phyloP scores from a whole-genome alignment of 1,140 invertebrate genomes.

The Teleopsis dalmanni region DNA sequence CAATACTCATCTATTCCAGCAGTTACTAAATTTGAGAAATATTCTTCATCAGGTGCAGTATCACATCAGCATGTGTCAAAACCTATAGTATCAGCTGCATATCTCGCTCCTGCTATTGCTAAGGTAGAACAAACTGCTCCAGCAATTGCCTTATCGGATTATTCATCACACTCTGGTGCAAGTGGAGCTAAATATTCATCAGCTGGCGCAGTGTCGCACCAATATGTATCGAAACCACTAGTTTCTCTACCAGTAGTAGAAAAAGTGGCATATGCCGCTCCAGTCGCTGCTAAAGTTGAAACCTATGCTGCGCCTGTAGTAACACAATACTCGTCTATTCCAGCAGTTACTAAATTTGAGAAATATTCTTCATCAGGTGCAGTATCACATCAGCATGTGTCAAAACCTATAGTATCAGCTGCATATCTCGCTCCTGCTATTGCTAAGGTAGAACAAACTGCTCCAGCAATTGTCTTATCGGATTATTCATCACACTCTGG shows the following conservation, averaged over 20 bases:
- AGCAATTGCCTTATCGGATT: not conserved
- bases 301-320: constrained; percentile 12
- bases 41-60: constrained; percentile 17
- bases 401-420: constrained; percentile 18
- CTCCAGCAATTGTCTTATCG: constrained; percentile 1
- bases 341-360: not conserved
- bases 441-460: constrained; percentile 6
- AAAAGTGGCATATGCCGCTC: not conserved
- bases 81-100: constrained; percentile 14
- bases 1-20: constrained; percentile 10
- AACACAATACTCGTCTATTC: not conserved
- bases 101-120: constrained; percentile 10
- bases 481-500: constrained; percentile 1
- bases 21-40: not conserved
- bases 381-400: constrained; percentile 31
- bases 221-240: constrained; percentile 27
- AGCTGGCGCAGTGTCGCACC: constrained; percentile 22
- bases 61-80: constrained; percentile 34
- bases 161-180: constrained; percentile 1
- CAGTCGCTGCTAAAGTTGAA: constrained; percentile 1
- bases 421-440: constrained; percentile 10
- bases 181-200: not conserved
- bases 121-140: constrained; percentile 11
- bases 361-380: constrained; percentile 14
- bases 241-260: not conserved